These are phyloP conservation scores for Scolopax rusticola DNA, from an alignment of 2,797 vertebrate genomes.

Conservation along the genomic window DNA sequence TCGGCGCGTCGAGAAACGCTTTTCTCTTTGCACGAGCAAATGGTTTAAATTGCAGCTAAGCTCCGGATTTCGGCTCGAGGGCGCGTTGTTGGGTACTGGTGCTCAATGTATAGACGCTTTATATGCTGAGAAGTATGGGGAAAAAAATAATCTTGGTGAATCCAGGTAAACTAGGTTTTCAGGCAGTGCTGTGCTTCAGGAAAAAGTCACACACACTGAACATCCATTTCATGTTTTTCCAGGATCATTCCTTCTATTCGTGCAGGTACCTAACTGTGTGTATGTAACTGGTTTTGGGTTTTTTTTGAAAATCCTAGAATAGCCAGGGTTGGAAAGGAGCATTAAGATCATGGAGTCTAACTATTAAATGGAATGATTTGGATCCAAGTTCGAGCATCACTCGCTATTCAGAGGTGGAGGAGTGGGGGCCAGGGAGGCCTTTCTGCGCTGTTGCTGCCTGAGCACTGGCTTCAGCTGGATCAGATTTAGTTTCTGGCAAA, in stretches of 20 bases:
- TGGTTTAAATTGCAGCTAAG: neutral
- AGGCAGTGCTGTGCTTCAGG: neutral
- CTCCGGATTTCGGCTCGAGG: neutral
- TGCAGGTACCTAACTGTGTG: neutral
- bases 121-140: neutral
- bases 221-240: neutral
- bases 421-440: neutral
- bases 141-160: neutral
- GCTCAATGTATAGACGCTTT: neutral
- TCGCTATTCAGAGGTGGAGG: neutral
- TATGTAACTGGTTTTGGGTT: rapidly evolving
- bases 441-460: neutral
- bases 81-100: neutral
- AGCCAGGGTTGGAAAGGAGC: neutral
- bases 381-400: neutral
- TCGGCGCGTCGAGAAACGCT: neutral
- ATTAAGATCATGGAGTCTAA: neutral
- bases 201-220: neutral
- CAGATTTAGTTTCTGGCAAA: neutral
- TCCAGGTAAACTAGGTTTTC: neutral
- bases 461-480: neutral
- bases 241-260: neutral
- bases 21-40: neutral
- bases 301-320: neutral
- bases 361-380: neutral